Percentiles rank a stretch among this genome's conserved stretches.
These are phyloP conservation scores for Drosophila cognata DNA, from an alignment of 2,888 invertebrate genomes.

Conservation along the genomic window DNA sequence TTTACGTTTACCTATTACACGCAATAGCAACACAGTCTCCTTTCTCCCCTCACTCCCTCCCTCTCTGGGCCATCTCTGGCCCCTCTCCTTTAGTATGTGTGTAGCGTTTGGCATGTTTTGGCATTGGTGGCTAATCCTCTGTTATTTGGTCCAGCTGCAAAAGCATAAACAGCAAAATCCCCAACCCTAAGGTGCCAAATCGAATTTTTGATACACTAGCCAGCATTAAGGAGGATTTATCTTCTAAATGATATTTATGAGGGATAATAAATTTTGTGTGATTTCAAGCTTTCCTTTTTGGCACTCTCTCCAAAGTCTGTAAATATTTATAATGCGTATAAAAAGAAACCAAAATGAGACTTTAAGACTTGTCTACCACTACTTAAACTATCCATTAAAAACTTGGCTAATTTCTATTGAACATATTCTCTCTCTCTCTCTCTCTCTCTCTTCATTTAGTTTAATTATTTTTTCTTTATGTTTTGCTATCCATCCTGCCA, in stretches of 20 bases:
- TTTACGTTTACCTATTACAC: constrained; percentile 70
- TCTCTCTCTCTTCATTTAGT: not conserved
- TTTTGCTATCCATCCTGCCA: constrained; percentile 2
- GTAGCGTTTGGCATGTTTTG: constrained; percentile 46
- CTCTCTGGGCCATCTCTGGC: not conserved
- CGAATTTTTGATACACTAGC: constrained; percentile 31
- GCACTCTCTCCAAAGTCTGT: not conserved
- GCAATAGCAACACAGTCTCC: constrained; percentile 12
- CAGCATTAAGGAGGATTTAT: not conserved
- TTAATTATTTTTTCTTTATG: not conserved
- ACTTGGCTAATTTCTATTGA: constrained; percentile 6
- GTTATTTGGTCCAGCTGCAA: constrained; percentile 50
- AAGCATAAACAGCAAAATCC: constrained; percentile 49
- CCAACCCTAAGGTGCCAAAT: not conserved
- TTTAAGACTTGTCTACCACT: not conserved
- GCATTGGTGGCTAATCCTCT: constrained; percentile 65
- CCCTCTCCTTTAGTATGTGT: not conserved
- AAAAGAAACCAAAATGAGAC: not conserved
- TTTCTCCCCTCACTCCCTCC: not conserved
- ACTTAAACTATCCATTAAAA: not conserved
- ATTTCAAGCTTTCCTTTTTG: not conserved
- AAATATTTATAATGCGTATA: not conserved
- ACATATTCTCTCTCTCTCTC: no score
- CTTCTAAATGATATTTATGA: not conserved
- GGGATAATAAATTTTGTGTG: not conserved